A percentile compares a stretch with the other conserved stretches of the same genome.
Evolutionary conservation across 92 coral and sea anemone species (phyloP).

Genomic region (Palythoa heliodiscus): DNA sequence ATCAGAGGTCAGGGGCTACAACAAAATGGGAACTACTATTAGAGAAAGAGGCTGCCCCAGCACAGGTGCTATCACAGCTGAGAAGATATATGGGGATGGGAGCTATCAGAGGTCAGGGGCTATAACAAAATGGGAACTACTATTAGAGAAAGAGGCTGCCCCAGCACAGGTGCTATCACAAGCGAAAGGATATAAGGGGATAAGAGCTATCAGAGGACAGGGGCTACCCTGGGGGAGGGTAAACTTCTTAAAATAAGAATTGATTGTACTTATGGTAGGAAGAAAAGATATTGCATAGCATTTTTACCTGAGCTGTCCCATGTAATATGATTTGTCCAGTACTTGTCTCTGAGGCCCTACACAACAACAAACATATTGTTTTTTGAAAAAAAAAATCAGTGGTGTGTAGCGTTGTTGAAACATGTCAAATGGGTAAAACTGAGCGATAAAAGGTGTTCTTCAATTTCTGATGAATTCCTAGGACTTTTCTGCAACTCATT

Average conservation of each 20-base stretch:
- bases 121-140: too few species aligned
- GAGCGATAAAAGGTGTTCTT: neutral
- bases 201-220: neutral
- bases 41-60: too few species aligned
- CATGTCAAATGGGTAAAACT: neutral
- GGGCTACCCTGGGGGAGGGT: neutral
- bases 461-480: neutral
- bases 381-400: neutral
- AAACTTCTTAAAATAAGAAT: too few species aligned
- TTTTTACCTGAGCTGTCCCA: conserved; percentile 89
- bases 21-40: too few species aligned
- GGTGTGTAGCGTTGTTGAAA: neutral
- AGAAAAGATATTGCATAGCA: neutral
- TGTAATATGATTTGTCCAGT: conserved; percentile 89
- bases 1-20: neutral
- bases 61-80: too few species aligned
- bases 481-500: too few species aligned
- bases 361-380: neutral
- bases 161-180: too few species aligned
- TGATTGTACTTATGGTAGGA: neutral
- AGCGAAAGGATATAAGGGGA: too few species aligned
- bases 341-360: conserved; percentile 96
- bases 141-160: too few species aligned
- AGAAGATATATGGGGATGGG: too few species aligned
- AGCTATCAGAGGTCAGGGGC: neutral